phyloP scores from a whole-genome alignment of 2,113 vertebrate species.

The Leptocoma aspasia region DNA sequence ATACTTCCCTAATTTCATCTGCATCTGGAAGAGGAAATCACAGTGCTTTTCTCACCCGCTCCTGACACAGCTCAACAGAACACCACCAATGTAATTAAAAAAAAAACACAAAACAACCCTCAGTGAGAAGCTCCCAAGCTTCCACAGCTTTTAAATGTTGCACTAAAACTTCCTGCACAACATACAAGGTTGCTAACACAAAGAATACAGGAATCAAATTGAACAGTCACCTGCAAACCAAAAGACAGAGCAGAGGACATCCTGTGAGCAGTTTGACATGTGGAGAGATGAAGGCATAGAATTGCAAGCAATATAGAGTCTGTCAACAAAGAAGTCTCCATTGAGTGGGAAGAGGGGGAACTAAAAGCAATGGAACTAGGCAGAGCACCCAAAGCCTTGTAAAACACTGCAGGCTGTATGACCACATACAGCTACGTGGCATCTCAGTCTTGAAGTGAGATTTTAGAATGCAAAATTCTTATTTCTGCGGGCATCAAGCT shows the following conservation, averaged over 20 bases:
- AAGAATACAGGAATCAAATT: not conserved
- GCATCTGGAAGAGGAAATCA: conserved; percentile 44
- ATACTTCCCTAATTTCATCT: conserved; percentile 37
- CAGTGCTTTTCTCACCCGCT: not conserved
- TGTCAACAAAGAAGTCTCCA: not conserved
- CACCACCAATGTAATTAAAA: not conserved
- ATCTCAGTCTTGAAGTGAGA: not conserved
- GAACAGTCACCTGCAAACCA: not conserved
- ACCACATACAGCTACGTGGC: not conserved
- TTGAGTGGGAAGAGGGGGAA: not conserved
- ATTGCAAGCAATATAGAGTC: not conserved
- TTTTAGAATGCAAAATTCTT: not conserved
- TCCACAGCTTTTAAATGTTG: not conserved
- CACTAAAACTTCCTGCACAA: not conserved
- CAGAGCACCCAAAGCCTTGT: not conserved
- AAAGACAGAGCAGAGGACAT: not conserved
- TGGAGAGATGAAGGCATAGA: not conserved
- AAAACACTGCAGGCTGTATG: not conserved
- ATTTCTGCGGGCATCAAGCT: not conserved
- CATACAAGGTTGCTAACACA: not conserved
- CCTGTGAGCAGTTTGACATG: not conserved
- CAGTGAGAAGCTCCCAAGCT: not conserved
- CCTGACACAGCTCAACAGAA: conserved; percentile 27
- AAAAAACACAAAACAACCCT: not conserved
- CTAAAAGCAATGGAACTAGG: not conserved